phyloP scores from a whole-genome alignment of 2,113 vertebrate genomes.

The Gymnarchus niloticus region DNA sequence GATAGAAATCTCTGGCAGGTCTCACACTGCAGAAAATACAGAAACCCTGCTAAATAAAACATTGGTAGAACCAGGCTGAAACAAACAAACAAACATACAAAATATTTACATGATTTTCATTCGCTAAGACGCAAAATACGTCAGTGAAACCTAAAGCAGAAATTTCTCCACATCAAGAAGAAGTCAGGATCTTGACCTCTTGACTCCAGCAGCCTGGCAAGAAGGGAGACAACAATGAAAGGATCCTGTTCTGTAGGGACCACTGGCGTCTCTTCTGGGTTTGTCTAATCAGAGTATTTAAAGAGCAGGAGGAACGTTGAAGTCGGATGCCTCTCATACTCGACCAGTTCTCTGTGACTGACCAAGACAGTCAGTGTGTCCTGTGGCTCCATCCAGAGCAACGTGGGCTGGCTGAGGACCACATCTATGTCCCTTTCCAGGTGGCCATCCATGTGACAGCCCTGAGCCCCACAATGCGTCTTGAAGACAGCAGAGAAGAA shows the following conservation, averaged over 20 bases:
- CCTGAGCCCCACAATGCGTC: background rate
- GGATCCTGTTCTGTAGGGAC: background rate
- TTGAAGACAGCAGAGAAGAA: conserved; percentile 3
- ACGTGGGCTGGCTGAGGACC: conserved; percentile 12
- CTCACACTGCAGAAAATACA: too few relatives aligned
- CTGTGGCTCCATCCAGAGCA: background rate
- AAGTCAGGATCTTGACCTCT: too few relatives aligned
- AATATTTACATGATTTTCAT: background rate
- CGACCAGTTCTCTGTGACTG: conserved; percentile 5
- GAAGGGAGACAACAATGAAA: background rate
- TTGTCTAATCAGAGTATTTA: conserved; percentile 19
- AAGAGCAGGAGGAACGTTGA: conserved; percentile 15
- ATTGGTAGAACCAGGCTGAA: too few relatives aligned
- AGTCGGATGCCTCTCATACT: background rate
- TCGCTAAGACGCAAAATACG: background rate
- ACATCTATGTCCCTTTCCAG: background rate
- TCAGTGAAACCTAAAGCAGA: background rate
- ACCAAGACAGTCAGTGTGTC: background rate
- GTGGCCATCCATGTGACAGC: background rate
- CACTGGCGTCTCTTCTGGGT: background rate
- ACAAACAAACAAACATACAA: background rate
- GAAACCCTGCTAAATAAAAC: too few relatives aligned
- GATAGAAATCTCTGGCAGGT: too few relatives aligned
- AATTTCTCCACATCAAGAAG: background rate
- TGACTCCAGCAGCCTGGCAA: too few relatives aligned